Conservation (phyloP, 2,888 invertebrate genomes). For the Sinodicranocentrus sp. region DNA sequence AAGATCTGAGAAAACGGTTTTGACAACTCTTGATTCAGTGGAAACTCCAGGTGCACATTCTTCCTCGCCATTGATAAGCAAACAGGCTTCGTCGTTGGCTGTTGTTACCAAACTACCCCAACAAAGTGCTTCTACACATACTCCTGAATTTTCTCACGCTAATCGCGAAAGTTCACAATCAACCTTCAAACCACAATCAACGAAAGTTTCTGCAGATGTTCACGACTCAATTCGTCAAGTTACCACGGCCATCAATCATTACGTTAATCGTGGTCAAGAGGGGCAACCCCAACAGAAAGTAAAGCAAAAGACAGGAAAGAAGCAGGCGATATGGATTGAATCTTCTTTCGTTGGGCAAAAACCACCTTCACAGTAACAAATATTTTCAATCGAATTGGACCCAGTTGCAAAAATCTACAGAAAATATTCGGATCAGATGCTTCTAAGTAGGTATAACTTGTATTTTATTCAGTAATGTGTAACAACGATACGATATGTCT, state of each 20-base stretch:
- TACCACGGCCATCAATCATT: conserved; percentile 84
- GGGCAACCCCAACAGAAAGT: conserved; percentile 47
- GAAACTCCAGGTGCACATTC: conserved; percentile 50
- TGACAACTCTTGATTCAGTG: conserved; percentile 44
- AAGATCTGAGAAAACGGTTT: conserved; percentile 70
- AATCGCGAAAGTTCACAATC: conserved; percentile 37
- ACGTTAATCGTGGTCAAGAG: conserved; percentile 70
- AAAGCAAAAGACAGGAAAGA: conserved; percentile 72
- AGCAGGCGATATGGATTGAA: conserved; percentile 88
- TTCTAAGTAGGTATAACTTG: not conserved
- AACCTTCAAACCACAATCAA: conserved; percentile 14
- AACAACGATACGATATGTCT: not conserved
- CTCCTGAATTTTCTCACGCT: conserved; percentile 42
- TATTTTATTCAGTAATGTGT: not conserved
- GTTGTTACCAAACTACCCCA: conserved; percentile 63
- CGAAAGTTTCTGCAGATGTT: conserved; percentile 58
- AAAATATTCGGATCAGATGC: not conserved
- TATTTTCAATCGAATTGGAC: not conserved
- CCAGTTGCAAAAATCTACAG: not conserved
- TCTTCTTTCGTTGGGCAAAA: conserved; percentile 93
- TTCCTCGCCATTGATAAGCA: conserved; percentile 51
- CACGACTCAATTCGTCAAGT: conserved; percentile 94
- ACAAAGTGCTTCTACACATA: conserved; percentile 40
- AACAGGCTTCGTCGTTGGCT: conserved; percentile 55
- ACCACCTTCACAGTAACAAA: conserved; percentile 79